Percentiles rank a stretch among this genome's conserved stretches.
Conservation (phyloP, 2,113 vertebrate species). For the Eptatretus burgeri region DNA sequence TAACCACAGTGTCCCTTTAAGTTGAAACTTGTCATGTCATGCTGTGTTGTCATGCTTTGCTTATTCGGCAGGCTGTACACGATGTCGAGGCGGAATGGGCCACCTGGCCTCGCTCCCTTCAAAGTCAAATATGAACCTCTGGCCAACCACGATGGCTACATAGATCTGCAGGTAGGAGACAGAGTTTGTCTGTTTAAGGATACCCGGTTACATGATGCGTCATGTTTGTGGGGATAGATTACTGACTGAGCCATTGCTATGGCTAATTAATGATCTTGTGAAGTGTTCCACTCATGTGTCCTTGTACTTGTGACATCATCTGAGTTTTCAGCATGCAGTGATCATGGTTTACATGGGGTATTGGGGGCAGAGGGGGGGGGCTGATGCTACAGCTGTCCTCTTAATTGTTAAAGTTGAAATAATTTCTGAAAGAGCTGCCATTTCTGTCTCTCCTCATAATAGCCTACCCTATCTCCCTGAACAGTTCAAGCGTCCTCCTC, state of each 20-base stretch:
- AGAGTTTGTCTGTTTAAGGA: neutral
- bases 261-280: too few species aligned
- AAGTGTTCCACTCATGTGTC: too few species aligned
- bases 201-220: too few species aligned
- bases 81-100: neutral
- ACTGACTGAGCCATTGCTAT: too few species aligned
- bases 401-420: neutral
- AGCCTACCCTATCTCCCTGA: neutral
- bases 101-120: constrained; percentile 1
- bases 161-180: constrained; percentile 53
- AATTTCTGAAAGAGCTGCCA: neutral
- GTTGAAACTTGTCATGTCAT: too few species aligned
- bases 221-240: too few species aligned
- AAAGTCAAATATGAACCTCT: constrained; percentile 59
- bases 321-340: too few species aligned
- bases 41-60: too few species aligned
- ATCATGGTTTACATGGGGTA: neutral
- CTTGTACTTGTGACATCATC: too few species aligned
- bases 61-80: neutral
- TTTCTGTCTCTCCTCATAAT: neutral
- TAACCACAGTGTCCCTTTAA: too few species aligned
- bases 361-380: neutral
- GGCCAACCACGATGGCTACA: constrained; percentile 68
- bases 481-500: neutral
- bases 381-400: neutral